Conservation (phyloP, 1,140 invertebrate genomes). For the Pseudomyrmex cubaensis region DNA sequence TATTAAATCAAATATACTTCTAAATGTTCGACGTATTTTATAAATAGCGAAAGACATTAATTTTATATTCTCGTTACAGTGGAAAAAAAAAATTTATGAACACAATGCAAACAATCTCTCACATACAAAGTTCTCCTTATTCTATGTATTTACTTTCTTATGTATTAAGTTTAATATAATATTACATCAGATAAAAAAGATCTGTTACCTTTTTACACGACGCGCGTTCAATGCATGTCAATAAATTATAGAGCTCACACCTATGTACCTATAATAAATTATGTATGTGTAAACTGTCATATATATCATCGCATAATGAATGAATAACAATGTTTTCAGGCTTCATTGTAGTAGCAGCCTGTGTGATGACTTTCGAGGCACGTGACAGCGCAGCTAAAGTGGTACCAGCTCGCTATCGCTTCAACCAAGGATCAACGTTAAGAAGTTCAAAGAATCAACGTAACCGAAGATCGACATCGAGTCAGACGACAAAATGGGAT, state of each 20-base stretch:
- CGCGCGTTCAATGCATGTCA: too few relatives aligned
- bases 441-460: slow-evolving; percentile 82
- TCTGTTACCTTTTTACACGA: too few relatives aligned
- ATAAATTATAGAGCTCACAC: background rate
- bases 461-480: slow-evolving; percentile 83
- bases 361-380: slow-evolving; percentile 97
- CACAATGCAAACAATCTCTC: too few relatives aligned
- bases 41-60: background rate
- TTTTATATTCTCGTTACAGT: background rate
- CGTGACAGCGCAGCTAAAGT: slow-evolving; percentile 95
- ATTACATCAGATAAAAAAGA: background rate
- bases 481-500: slow-evolving; percentile 87
- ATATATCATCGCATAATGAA: background rate
- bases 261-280: background rate
- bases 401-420: slow-evolving; percentile 90
- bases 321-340: slow-evolving; percentile 85
- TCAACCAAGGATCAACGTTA: slow-evolving; percentile 85
- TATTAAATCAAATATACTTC: background rate
- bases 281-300: background rate
- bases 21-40: background rate
- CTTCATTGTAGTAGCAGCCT: slow-evolving; percentile 96
- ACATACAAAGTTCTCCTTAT: background rate
- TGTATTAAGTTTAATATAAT: background rate
- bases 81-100: background rate
- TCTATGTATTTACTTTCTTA: background rate